phyloP scores from a whole-genome alignment of 2,797 vertebrate genomes.

The Epinephelus awoara region DNA sequence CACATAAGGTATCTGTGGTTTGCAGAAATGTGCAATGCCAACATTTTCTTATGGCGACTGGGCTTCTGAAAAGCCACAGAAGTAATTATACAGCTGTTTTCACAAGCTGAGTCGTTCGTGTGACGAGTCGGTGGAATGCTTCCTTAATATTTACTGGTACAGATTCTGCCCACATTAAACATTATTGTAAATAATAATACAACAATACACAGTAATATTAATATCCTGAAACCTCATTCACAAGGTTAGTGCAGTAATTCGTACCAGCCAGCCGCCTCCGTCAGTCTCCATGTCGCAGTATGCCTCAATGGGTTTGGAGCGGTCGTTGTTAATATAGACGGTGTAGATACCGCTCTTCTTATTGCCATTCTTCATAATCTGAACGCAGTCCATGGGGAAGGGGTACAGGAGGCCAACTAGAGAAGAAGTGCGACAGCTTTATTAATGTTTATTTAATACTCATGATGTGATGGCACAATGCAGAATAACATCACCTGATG shows the following conservation, averaged over 20 bases:
- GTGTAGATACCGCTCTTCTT: constrained; percentile 85
- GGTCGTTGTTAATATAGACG: constrained; percentile 85
- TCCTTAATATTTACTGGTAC: background rate
- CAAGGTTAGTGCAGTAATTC: background rate
- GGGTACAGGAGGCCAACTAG: constrained; percentile 83
- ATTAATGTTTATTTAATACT: background rate
- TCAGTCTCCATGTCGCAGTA: constrained; percentile 93
- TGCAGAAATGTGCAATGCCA: too few species aligned
- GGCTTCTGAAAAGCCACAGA: too few species aligned
- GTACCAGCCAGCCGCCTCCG: constrained; percentile 90
- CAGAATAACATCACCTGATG: background rate
- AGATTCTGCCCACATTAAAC: background rate
- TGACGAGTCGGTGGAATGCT: too few species aligned
- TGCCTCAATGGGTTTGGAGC: constrained; percentile 83
- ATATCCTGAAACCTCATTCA: background rate
- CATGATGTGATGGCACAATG: background rate
- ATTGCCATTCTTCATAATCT: constrained; percentile 87
- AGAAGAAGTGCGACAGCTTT: background rate
- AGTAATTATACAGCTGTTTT: background rate
- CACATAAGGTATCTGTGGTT: too few species aligned
- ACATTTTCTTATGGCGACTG: too few species aligned
- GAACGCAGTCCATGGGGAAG: constrained; percentile 89
- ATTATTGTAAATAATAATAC: background rate
- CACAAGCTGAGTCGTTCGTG: background rate
- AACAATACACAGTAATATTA: background rate